Conservation (phyloP, 2,888 invertebrate genomes). For the Clunio marinus region DNA sequence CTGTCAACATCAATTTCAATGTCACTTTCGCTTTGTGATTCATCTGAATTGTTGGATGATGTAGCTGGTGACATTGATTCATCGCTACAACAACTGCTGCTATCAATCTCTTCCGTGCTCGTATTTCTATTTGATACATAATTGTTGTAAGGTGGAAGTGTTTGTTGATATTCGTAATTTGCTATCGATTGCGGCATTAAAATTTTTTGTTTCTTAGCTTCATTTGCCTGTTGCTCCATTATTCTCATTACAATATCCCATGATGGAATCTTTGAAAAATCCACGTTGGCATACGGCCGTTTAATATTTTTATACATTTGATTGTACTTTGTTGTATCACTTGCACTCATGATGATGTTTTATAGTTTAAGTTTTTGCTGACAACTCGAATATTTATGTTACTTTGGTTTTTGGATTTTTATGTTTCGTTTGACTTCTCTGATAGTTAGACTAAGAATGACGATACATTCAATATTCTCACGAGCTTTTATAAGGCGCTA, state of each 20-base stretch:
- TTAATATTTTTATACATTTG: conserved; percentile 33
- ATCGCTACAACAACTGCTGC: conserved; percentile 33
- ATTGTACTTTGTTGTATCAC: conserved; percentile 29
- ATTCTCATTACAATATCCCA: conserved; percentile 37
- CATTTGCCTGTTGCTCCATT: conserved; percentile 37
- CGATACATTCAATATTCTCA: neutral
- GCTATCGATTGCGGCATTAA: neutral
- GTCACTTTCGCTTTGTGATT: conserved; percentile 24
- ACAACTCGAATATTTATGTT: neutral
- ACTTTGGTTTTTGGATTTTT: neutral
- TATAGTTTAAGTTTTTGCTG: conserved; percentile 8
- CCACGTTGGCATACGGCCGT: conserved; percentile 32
- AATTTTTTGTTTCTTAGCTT: conserved; percentile 11
- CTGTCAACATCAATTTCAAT: conserved; percentile 34
- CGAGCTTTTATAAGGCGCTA: neutral
- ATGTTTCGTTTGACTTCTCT: neutral
- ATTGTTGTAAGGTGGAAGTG: neutral
- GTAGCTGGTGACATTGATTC: conserved; percentile 27
- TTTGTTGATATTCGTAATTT: conserved; percentile 28
- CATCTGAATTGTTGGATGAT: conserved; percentile 3
- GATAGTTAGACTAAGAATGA: neutral
- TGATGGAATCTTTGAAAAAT: conserved; percentile 29
- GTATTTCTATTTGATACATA: neutral
- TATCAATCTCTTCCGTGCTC: conserved; percentile 26
- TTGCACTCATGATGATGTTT: conserved; percentile 28